Evolutionary conservation across 2,113 vertebrate species (phyloP).

Genomic region (Heteronetta atricapilla): DNA sequence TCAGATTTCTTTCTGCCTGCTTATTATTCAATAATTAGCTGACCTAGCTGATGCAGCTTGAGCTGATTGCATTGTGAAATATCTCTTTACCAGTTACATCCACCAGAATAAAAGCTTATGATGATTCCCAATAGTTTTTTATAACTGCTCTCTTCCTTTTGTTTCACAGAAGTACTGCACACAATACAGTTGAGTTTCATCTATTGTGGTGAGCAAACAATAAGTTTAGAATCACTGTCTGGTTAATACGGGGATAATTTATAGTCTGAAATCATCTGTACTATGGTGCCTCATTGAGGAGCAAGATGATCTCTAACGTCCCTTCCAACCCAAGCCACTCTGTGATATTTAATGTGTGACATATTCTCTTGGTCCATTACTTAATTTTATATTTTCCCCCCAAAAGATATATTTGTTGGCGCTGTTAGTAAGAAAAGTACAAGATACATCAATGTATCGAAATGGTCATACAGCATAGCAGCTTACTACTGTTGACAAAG

Average conservation of each 20-base stretch:
- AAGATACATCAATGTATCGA: neutral
- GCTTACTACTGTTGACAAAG: neutral
- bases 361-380: neutral
- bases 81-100: neutral
- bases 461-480: neutral
- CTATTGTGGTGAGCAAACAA: neutral
- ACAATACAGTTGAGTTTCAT: neutral
- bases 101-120: neutral
- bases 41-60: neutral
- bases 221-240: neutral
- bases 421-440: neutral
- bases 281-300: neutral
- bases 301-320: too few relatives aligned
- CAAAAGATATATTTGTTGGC: neutral
- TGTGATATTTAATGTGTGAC: neutral
- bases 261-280: slow-evolving; percentile 40
- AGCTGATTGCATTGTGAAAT: neutral
- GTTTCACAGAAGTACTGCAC: neutral
- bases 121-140: neutral
- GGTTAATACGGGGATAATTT: neutral
- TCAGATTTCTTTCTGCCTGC: neutral
- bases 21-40: neutral
- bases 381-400: neutral
- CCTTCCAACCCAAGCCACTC: too few relatives aligned
- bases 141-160: neutral